A percentile compares a stretch with the other conserved stretches of the same genome.
phyloP scores from a whole-genome alignment of 1,140 invertebrate genomes.

The Brachionus paranguensis region DNA sequence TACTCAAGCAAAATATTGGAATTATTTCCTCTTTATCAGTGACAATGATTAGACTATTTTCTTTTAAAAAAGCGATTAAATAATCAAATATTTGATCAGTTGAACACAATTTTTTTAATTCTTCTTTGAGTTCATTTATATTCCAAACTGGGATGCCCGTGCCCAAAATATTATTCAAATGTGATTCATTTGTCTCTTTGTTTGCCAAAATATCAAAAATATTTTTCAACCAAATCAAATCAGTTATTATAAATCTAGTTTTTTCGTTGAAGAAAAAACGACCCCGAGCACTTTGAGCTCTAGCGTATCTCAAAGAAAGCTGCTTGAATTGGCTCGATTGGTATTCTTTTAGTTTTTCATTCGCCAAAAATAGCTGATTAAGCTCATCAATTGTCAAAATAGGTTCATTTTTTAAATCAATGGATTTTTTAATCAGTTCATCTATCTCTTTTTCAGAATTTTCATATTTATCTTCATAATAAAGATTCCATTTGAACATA shows the following conservation, averaged over 20 bases:
- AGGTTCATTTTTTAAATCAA: background rate
- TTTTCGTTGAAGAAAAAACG: background rate
- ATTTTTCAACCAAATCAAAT: conserved; percentile 1
- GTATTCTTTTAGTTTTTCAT: background rate
- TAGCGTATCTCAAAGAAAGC: background rate
- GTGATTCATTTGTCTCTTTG: background rate
- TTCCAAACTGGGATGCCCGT: background rate
- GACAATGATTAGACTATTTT: background rate
- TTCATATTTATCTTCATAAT: background rate
- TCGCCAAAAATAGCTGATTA: background rate
- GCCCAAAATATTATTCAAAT: background rate
- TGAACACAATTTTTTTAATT: background rate
- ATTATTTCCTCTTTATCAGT: background rate
- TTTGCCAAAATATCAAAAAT: background rate
- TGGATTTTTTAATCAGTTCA: background rate
- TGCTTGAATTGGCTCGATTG: background rate
- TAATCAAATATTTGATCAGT: background rate
- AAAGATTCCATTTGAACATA: background rate
- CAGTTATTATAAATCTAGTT: background rate
- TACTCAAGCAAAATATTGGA: background rate
- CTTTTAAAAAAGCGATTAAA: background rate
- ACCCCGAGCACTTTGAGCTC: background rate
- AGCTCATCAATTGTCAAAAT: background rate
- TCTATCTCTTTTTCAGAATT: background rate
- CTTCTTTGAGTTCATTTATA: background rate